Base-by-base conservation (phyloP, 2,113 vertebrate species). In the Dissostichus mawsoni region DNA sequence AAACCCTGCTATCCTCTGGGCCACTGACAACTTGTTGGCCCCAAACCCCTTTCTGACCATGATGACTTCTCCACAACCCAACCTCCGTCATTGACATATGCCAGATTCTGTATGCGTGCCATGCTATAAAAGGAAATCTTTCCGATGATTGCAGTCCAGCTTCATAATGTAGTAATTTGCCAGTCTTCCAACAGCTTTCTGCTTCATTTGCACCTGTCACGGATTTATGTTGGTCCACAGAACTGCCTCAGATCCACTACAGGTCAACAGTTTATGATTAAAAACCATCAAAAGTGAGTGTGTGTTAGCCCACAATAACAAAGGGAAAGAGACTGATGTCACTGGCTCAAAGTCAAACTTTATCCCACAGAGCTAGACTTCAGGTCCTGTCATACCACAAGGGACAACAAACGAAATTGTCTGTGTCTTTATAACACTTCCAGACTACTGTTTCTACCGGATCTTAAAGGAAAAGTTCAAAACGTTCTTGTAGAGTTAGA, bases 41-140 rank as follows among this genome's bases (percentile, higher is more conserved):
- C 67, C 56, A 17, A 48, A 76, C 41, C 25, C 59, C 59, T 69
- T 20, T 70, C 80, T 84, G 74, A 85, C 81, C 80, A 64, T 64
- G 80, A 89, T 87, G 84, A 83, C 83, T 81, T 88, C 85, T 82
- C 76, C 81, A 82, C 82, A 83, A 48, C 33, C 73, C 74, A 63
- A 65, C 64, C 80, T 78, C 83, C 62, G 36, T 75, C 82, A 73
- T 73, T 83, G 82, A 84, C 76, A 77, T 70, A 69, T 83, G 78
- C 87, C 85, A 93, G 87, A 89, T 86, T 77, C 52, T 64, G 66
- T 45, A 66, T 73, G 74, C 69, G 67, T 75, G 71, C 81, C 76
- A 85, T 66, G 84, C 92, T 91, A 86, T 92, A 91, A 85, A 92
- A 87, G 85, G 90, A 87, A 68, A 78, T 79, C 64, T 78, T 88